Evolutionary conservation across 2,797 vertebrate species (phyloP), one percentile per base, ranked within the genome.

Genomic region (Acanthurus leucopareius): DNA sequence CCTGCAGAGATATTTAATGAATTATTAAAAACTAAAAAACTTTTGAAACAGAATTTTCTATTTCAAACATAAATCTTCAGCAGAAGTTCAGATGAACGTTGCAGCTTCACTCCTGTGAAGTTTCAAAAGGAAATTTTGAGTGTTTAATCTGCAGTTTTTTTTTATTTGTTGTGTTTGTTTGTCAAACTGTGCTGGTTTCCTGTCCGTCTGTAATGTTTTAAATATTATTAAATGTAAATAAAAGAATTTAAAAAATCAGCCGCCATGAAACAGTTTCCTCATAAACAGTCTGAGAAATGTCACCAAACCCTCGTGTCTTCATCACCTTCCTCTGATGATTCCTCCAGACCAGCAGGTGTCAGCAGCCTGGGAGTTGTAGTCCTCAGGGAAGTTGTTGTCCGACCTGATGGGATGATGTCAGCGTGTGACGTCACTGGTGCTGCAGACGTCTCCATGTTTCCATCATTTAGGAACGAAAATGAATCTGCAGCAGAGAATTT

Each of bases 241-340:
- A 9, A 7, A 2, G 14, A 32, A 10, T 25, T 19, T 1, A 8
- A 40, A 10, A 28, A 7, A 13, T 45, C 1, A 15, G 44, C 44
- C 8, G n/a, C 10, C 8, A 9, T 20, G 8, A 17, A 52, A 32
- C 15, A 7, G 3, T 51, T 20, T 51, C 19, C 48, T 51, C 14
- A 32, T 32, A 15, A 32, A 9, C 7, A 0, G 4, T 20, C 4
- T 15, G 16, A 11, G 1, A 14, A 13, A 28, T 40, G 1, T 28
- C 25, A 49, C 25, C 13, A 11, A 13, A 7, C 2, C 10, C 14
- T 6, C 5, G 1, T 60, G 40, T 68, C 10, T 20, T 66, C 11
- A 13, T 60, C 62, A 79, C 80, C 85, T 79, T 60, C 79, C 25
- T 84, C 68, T 0, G 77, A 76, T 0, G 70, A 63, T 35, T 72